phyloP scores from a whole-genome alignment of 1,140 invertebrate species.

The Drosophila paulistorum region DNA sequence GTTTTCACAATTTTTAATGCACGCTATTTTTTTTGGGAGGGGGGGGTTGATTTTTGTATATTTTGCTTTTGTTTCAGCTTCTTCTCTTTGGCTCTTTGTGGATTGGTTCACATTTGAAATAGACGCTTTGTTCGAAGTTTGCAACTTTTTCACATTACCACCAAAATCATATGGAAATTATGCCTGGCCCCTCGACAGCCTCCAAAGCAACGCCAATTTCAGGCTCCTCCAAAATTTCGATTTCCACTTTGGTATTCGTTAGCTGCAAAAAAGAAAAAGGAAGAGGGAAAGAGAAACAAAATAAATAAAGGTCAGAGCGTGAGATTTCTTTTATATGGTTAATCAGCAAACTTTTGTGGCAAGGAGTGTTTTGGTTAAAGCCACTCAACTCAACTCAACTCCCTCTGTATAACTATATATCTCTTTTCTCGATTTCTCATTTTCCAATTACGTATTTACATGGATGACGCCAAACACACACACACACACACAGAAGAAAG shows the following conservation, averaged over 20 bases:
- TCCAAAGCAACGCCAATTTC: background rate
- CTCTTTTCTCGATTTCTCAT: background rate
- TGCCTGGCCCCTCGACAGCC: constrained; percentile 11
- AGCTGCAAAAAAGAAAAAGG: constrained; percentile 48
- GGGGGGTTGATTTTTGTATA: constrained; percentile 8
- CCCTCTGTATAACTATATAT: too few species aligned
- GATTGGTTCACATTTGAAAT: constrained; percentile 67
- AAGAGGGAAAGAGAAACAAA: background rate
- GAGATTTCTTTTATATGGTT: constrained; percentile 51
- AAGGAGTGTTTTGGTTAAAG: constrained; percentile 21
- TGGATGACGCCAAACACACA: background rate
- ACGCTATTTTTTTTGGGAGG: constrained; percentile 41
- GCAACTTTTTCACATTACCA: constrained; percentile 64
- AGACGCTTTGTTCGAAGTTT: constrained; percentile 41
- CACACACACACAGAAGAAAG: background rate
- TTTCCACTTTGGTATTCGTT: constrained; percentile 44
- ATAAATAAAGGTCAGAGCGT: constrained; percentile 64
- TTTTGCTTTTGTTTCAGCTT: background rate
- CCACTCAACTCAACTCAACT: background rate
- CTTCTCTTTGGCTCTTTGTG: constrained; percentile 20
- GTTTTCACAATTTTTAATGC: constrained; percentile 62
- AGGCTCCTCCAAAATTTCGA: background rate
- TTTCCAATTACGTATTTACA: constrained; percentile 13
- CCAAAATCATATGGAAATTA: constrained; percentile 75
- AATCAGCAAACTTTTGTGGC: constrained; percentile 21